phyloP scores from a whole-genome alignment of 2,888 invertebrate species.

The Phortica magna region DNA sequence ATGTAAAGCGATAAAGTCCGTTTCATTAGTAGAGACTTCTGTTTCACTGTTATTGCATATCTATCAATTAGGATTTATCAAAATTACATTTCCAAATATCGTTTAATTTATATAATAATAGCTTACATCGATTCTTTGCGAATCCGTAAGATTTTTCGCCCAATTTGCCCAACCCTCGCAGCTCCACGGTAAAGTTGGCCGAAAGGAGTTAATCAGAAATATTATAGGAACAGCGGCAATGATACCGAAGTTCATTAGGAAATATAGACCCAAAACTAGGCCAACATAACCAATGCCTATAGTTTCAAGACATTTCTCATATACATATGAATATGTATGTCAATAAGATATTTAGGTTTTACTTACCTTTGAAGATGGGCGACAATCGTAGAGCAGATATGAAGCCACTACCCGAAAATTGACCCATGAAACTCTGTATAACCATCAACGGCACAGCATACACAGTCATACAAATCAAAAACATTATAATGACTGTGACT shows the following conservation, averaged over 20 bases:
- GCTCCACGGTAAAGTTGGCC: constrained; percentile 86
- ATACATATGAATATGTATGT: not conserved
- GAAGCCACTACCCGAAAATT: constrained; percentile 89
- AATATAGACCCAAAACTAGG: constrained; percentile 86
- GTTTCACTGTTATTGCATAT: constrained; percentile 45
- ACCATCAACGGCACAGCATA: constrained; percentile 93
- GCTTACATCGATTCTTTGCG: not conserved
- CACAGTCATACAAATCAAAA: constrained; percentile 79
- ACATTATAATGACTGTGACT: constrained; percentile 54
- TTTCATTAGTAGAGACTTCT: not conserved
- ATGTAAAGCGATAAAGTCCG: constrained; percentile 37
- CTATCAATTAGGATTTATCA: constrained; percentile 36
- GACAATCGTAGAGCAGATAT: constrained; percentile 88
- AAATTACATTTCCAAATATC: not conserved
- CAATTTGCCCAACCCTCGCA: constrained; percentile 81
- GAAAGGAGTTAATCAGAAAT: constrained; percentile 86
- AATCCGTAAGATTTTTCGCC: not conserved
- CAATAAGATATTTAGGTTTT: not conserved
- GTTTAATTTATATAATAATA: not conserved
- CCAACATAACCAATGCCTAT: constrained; percentile 92
- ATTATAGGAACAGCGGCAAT: constrained; percentile 90
- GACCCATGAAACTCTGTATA: constrained; percentile 92
- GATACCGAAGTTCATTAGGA: constrained; percentile 88
- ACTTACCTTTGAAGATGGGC: constrained; percentile 91
- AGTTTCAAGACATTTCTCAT: too few relatives aligned